Percentiles rank a stretch among this genome's conserved stretches.
phyloP scores from a whole-genome alignment of 2,888 invertebrate genomes.

The Cephus runcator region DNA sequence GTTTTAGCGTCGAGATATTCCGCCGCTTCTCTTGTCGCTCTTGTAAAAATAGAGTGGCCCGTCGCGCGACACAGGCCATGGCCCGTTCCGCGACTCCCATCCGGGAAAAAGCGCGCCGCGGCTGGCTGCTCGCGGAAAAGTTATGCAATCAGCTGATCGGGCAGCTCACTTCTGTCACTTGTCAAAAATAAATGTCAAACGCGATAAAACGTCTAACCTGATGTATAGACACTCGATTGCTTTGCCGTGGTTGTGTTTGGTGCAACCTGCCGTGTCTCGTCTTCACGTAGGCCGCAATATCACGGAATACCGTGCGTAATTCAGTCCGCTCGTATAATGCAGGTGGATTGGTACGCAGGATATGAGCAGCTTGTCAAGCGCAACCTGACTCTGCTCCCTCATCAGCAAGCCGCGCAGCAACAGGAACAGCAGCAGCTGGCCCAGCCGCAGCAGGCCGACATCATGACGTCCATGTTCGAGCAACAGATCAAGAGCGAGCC shows the following conservation, averaged over 20 bases:
- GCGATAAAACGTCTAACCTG: slow-evolving; percentile 43
- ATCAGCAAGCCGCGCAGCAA: slow-evolving; percentile 52
- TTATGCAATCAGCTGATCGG: slow-evolving; percentile 66
- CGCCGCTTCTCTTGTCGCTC: slow-evolving; percentile 29
- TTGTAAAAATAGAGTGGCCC: slow-evolving; percentile 44
- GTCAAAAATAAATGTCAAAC: slow-evolving; percentile 64
- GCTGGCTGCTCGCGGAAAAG: slow-evolving; percentile 47
- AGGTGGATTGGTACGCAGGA: slow-evolving; percentile 67
- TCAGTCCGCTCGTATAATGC: slow-evolving; percentile 34
- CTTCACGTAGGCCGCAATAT: background rate
- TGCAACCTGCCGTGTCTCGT: background rate
- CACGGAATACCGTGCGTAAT: background rate
- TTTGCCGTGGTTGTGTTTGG: background rate
- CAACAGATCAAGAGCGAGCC: slow-evolving; percentile 79
- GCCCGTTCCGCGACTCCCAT: slow-evolving; percentile 26
- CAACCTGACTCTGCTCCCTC: slow-evolving; percentile 66
- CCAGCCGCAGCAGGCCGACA: slow-evolving; percentile 51
- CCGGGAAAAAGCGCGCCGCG: slow-evolving; percentile 14
- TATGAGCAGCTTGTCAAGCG: slow-evolving; percentile 67
- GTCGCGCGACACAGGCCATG: slow-evolving; percentile 25
- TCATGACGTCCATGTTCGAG: slow-evolving; percentile 72
- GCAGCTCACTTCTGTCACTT: slow-evolving; percentile 60
- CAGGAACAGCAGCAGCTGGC: slow-evolving; percentile 44
- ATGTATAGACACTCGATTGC: slow-evolving; percentile 17
- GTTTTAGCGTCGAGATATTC: slow-evolving; percentile 41